phyloP scores from a whole-genome alignment of 1,140 invertebrate genomes.

The Muscidifurax raptorellus region DNA sequence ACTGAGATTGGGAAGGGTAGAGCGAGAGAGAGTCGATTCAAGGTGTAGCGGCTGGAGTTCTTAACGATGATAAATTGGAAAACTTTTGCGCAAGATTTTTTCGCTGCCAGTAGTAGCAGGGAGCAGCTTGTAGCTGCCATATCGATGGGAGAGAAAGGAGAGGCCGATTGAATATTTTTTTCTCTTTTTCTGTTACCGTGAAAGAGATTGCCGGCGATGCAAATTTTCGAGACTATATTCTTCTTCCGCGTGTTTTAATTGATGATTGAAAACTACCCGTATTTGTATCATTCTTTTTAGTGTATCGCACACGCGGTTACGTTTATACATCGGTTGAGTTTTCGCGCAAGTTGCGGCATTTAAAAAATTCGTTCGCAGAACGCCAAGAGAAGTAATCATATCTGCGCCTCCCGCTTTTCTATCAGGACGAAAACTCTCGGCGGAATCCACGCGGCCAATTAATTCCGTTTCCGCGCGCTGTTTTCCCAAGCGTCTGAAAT shows the following conservation, averaged over 20 bases:
- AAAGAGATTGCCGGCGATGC: constrained; percentile 26
- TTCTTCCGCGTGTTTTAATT: background rate
- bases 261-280: constrained; percentile 34
- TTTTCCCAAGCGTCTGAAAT: too few relatives aligned
- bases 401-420: background rate
- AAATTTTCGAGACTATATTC: background rate
- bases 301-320: too few relatives aligned
- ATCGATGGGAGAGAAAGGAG: background rate
- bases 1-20: constrained; percentile 17
- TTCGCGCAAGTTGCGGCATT: background rate
- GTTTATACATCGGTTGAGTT: constrained; percentile 36
- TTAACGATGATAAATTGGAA: constrained; percentile 53
- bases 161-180: constrained; percentile 32
- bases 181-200: constrained; percentile 1
- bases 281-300: background rate
- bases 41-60: constrained; percentile 25
- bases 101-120: background rate
- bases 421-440: background rate
- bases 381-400: background rate
- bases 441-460: constrained; percentile 10
- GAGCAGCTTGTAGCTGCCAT: background rate
- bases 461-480: background rate
- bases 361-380: too few relatives aligned
- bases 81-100: constrained; percentile 49
- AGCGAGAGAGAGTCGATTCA: constrained; percentile 37